A percentile compares a stretch with the other conserved stretches of the same genome.
Conservation (phyloP, 2,888 invertebrate genomes). For the Hypselothyrea guttata region DNA sequence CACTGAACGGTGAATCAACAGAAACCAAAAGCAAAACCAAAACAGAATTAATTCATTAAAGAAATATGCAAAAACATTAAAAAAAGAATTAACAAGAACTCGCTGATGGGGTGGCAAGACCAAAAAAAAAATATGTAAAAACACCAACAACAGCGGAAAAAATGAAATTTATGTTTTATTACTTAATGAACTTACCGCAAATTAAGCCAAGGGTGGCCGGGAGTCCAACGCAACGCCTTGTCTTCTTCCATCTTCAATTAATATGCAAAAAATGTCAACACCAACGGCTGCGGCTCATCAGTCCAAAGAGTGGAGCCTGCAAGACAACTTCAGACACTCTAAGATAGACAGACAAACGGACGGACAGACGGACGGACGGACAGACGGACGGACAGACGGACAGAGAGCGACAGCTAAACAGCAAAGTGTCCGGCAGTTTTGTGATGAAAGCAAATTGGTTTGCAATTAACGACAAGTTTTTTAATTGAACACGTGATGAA, state of each 20-base stretch:
- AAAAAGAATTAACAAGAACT: constrained; percentile 56
- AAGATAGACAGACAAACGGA: constrained; percentile 5
- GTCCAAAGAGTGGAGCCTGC: constrained; percentile 8
- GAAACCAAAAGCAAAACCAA: constrained; percentile 65
- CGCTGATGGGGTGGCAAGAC: constrained; percentile 40
- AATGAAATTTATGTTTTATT: constrained; percentile 77
- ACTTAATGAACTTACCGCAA: constrained; percentile 80
- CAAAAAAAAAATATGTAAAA: constrained; percentile 10
- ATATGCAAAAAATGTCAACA: constrained; percentile 80
- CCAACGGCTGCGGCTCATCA: constrained; percentile 61
- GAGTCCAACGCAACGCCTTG: constrained; percentile 38
- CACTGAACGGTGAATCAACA: constrained; percentile 78
- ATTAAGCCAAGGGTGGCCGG: constrained; percentile 66
- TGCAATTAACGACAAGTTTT: constrained; percentile 65
- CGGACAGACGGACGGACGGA: no score
- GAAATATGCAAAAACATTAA: constrained; percentile 78
- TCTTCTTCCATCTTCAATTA: constrained; percentile 63
- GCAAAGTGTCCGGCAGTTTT: constrained; percentile 35
- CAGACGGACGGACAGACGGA: constrained; percentile 4
- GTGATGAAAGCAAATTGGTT: constrained; percentile 65
- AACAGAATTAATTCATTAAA: constrained; percentile 82
- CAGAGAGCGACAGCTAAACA: constrained; percentile 15
- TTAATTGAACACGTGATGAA: constrained; percentile 63
- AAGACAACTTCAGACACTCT: no score
- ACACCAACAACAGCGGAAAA: constrained; percentile 34